Base-by-base conservation (phyloP, 2,113 vertebrate genomes). In the Hippocampus mohnikei region DNA sequence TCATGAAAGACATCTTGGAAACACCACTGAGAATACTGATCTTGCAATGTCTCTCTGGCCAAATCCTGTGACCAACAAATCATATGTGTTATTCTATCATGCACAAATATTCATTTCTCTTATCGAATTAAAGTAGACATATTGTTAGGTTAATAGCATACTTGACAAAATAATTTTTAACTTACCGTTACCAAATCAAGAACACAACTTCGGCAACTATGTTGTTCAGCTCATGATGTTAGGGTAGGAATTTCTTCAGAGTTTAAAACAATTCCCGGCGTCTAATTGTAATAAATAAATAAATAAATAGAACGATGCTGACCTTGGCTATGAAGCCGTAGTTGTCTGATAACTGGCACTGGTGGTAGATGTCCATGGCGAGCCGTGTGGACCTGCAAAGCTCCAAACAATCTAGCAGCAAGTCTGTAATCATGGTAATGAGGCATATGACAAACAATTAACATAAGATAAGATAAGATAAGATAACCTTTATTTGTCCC, bases 321-420 rank as follows among this genome's bases (percentile, higher is more conserved):
- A 98, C 97, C 91, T 96, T 95, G 55, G 91, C 73, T 55, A 93
- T 88, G 59, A 96, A 94, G 42, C 93, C 95, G 66, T 93, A 94
- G 73, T 89, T 73, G 64, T 91, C 95, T 72, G 96, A 97, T 83
- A 98, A 93, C 76, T 98, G 95, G 90, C 97, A 98, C 71, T 99
- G 97, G 37, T 92, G 88, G 85, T 94, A 95, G 60, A 96, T 93
- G 46, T 98, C 96, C 86, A 94, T 89, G 5, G 95, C 96, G 21
- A 84, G 82, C 41, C 89, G 85, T 16, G 95, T 95, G n/a, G 93
- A 95, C 88, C 96, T 98, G 82, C 95, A 96, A 12, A 99, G 91
- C 62, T 99, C 97, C 83, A 96, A 75, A 75, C 93, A 93, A 88
- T 99, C 97, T 55, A 98, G 77, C 3, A 98, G 83, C 25, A 96